These are phyloP conservation scores for Hoplodrina ambigua DNA, from an alignment of 2,888 invertebrate genomes.

Conservation along the genomic window DNA sequence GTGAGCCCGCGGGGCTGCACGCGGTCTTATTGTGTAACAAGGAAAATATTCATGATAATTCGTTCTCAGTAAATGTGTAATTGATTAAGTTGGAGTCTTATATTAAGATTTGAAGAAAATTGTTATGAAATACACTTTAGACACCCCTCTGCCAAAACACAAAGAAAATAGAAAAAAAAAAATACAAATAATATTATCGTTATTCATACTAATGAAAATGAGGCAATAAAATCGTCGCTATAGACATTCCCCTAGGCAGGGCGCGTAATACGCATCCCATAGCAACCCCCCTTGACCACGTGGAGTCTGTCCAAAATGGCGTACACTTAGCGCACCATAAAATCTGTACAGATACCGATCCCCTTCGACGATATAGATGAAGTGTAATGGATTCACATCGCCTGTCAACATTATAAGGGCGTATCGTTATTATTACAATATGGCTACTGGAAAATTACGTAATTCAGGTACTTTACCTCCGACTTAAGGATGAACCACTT, in stretches of 20 bases:
- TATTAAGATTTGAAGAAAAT: background rate
- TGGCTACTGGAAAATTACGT: conserved; percentile 65
- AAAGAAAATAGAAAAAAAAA: conserved; percentile 19
- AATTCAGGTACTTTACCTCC: conserved; percentile 56
- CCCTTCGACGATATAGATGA: conserved; percentile 64
- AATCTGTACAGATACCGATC: conserved; percentile 70
- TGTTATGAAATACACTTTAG: background rate
- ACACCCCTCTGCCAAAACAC: background rate
- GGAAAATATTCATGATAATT: conserved; percentile 16
- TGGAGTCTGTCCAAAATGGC: conserved; percentile 73
- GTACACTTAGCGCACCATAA: conserved; percentile 76
- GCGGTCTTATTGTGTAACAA: conserved; percentile 21
- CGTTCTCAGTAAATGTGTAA: conserved; percentile 10
- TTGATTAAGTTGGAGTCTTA: conserved; percentile 28
- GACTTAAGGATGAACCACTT: conserved; percentile 30
- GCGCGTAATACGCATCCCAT: conserved; percentile 52
- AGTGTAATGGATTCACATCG: conserved; percentile 73
- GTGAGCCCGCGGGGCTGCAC: conserved; percentile 15
- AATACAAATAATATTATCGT: conserved; percentile 30
- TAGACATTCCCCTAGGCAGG: conserved; percentile 52
- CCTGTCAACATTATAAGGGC: conserved; percentile 71
- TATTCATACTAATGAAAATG: conserved; percentile 57
- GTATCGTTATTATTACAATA: conserved; percentile 64
- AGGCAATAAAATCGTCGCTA: conserved; percentile 59
- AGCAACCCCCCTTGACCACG: conserved; percentile 70